Conservation (phyloP, 2,113 vertebrate genomes). For the Corvus moneduloides region DNA sequence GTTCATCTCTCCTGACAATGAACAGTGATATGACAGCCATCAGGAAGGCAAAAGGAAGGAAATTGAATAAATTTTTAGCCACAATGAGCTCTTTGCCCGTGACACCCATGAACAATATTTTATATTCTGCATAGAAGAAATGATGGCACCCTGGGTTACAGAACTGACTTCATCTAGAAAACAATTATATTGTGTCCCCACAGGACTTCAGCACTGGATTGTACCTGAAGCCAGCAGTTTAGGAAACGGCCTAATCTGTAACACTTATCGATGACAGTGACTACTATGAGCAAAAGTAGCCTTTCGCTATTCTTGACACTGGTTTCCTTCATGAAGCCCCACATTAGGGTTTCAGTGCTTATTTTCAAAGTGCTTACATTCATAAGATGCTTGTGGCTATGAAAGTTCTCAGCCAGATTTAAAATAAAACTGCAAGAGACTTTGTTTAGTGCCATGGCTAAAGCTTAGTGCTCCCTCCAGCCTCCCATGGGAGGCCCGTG, state of each 20-base stretch:
- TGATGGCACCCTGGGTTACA: background rate
- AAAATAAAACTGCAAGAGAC: background rate
- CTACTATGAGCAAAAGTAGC: background rate
- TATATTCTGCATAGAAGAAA: background rate
- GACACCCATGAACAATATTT: background rate
- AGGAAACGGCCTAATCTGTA: background rate
- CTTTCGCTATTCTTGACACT: background rate
- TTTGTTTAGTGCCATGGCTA: background rate
- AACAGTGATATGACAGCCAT: background rate
- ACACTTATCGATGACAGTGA: rapidly evolving
- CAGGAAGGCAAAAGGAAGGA: background rate
- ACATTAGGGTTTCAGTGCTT: background rate
- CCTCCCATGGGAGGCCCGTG: rapidly evolving
- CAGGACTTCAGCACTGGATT: background rate
- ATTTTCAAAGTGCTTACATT: background rate
- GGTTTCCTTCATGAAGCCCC: background rate
- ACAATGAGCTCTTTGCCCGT: background rate
- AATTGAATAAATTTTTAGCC: background rate
- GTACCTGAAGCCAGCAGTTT: background rate
- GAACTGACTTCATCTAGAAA: background rate
- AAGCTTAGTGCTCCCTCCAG: background rate
- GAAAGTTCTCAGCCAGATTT: background rate
- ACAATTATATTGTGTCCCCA: background rate
- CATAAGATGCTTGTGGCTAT: background rate
- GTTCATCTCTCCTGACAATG: rapidly evolving